phyloP scores from a whole-genome alignment of 1,140 invertebrate genomes.

The Heliothis virescens region DNA sequence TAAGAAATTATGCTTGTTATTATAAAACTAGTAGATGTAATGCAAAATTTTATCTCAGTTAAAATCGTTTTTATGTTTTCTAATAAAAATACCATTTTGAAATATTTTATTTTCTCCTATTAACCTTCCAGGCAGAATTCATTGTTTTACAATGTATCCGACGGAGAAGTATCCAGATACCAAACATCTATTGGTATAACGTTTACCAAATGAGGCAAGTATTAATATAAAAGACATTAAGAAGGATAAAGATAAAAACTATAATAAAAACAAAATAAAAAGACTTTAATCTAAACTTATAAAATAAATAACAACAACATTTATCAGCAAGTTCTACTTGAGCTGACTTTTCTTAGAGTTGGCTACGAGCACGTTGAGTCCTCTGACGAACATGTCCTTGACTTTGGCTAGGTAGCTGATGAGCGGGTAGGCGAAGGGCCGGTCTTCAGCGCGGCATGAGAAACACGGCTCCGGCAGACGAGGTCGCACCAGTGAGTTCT shows the following conservation, averaged over 20 bases:
- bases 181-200: too few relatives aligned
- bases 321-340: slow-evolving; percentile 36
- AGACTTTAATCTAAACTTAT: background rate
- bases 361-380: slow-evolving; percentile 57
- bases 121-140: too few relatives aligned
- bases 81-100: too few relatives aligned
- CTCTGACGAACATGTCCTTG: slow-evolving; percentile 68
- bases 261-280: background rate
- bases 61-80: too few relatives aligned
- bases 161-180: too few relatives aligned
- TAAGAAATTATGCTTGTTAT: background rate
- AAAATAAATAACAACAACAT: background rate
- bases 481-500: slow-evolving; percentile 65
- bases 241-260: background rate
- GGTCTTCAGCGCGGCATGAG: slow-evolving; percentile 70
- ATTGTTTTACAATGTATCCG: too few relatives aligned
- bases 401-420: slow-evolving; percentile 65
- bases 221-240: background rate
- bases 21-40: too few relatives aligned
- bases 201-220: too few relatives aligned
- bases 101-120: too few relatives aligned
- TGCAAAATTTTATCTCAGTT: too few relatives aligned
- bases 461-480: slow-evolving; percentile 64
- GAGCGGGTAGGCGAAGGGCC: slow-evolving; percentile 69
- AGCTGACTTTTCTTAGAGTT: slow-evolving; percentile 56